phyloP scores from a whole-genome alignment of 2,888 invertebrate species.

The Sialis lutaria region DNA sequence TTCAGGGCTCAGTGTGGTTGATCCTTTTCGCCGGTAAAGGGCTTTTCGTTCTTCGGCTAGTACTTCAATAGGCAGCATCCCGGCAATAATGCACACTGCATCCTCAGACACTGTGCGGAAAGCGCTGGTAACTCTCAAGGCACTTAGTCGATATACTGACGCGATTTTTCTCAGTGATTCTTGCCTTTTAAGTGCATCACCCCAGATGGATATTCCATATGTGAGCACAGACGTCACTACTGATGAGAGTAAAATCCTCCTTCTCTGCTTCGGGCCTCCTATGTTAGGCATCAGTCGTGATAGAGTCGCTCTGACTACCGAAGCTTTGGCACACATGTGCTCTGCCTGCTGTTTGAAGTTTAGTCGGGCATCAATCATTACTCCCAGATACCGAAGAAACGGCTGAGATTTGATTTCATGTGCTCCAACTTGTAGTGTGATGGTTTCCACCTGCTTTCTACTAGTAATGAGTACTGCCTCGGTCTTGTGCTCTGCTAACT shows the following conservation, averaged over 20 bases:
- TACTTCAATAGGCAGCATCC: neutral
- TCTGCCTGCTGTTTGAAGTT: constrained; percentile 8
- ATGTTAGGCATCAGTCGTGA: constrained; percentile 7
- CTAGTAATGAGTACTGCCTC: constrained; percentile 9
- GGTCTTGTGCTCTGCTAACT: constrained; percentile 10
- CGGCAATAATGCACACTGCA: neutral
- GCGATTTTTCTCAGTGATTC: neutral
- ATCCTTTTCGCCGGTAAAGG: neutral
- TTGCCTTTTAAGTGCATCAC: neutral
- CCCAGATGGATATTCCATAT: neutral
- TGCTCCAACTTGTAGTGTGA: constrained; percentile 6
- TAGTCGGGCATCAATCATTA: constrained; percentile 9
- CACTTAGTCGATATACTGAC: neutral
- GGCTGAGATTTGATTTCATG: constrained; percentile 9
- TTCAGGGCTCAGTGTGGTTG: neutral
- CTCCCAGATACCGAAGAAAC: constrained; percentile 10
- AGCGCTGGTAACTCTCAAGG: neutral
- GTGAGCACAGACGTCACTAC: constrained; percentile 9
- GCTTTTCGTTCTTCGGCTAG: constrained; percentile 1
- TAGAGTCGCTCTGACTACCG: constrained; percentile 2
- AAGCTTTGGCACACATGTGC: constrained; percentile 5
- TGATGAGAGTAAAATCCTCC: constrained; percentile 7
- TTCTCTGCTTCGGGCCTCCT: constrained; percentile 10
- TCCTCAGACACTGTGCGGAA: too few relatives aligned
- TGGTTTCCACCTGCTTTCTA: constrained; percentile 7